Conservation (phyloP, 2,888 invertebrate species). For the Ephialtes manifestator region DNA sequence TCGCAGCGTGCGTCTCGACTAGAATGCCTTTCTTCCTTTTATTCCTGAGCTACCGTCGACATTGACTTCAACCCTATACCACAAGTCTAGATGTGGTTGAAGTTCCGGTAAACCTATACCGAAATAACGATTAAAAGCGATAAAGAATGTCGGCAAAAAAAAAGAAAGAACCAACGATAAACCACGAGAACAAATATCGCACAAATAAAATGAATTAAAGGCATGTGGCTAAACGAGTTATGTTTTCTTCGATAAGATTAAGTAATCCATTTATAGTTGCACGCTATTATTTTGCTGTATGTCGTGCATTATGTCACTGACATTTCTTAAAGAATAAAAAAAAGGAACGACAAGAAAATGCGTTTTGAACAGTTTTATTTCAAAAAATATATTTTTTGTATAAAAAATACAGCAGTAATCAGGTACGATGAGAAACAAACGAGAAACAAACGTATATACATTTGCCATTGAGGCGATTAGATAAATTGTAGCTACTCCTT, state of each 20-base stretch:
- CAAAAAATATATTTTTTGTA: too few relatives aligned
- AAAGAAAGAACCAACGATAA: neutral
- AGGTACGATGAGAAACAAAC: too few relatives aligned
- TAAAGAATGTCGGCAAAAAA: slow-evolving; percentile 22
- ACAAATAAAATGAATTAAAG: neutral
- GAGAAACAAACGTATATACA: too few relatives aligned
- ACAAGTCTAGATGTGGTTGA: slow-evolving; percentile 2
- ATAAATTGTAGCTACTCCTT: too few relatives aligned
- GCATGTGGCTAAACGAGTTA: too few relatives aligned
- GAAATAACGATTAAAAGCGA: slow-evolving; percentile 40
- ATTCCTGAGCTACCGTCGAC: slow-evolving; percentile 43
- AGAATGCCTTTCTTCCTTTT: slow-evolving; percentile 60
- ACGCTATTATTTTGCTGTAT: too few relatives aligned
- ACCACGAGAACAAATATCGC: neutral
- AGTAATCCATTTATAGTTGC: too few relatives aligned
- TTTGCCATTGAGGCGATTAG: too few relatives aligned
- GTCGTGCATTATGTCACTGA: neutral
- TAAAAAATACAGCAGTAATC: too few relatives aligned
- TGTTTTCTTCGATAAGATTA: too few relatives aligned
- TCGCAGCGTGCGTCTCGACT: slow-evolving; percentile 50
- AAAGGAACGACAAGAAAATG: neutral
- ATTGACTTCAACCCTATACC: slow-evolving; percentile 44
- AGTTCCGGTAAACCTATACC: slow-evolving; percentile 8
- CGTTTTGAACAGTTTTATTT: neutral
- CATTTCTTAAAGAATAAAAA: neutral